Evolutionary conservation across 2,113 vertebrate genomes (phyloP), one percentile per base, ranked within the genome.

Genomic region (Petaurus breviceps): DNA sequence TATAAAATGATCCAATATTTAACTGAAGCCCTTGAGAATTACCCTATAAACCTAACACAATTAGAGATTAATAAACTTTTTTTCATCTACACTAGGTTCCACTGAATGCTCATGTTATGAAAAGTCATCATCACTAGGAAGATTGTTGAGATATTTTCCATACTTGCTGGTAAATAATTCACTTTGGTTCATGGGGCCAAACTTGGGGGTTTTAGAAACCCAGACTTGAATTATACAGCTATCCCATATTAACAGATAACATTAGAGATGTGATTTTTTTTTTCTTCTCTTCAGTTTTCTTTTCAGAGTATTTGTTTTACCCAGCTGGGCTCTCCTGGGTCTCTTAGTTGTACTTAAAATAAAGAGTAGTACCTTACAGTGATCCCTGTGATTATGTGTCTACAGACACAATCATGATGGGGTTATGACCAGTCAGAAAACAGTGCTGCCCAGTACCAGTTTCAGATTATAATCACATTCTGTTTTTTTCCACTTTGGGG

Each of bases 71-170:
- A 92, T 90, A 89, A 61, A n/a, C 91, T 10, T 96, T 89, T 92
- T 95, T 90, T 68, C 61, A 92, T 23, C 23, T 91, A 54, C 9
- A 7, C 12, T 16, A 53, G 51, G 52, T 96, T 96, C 94, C 46
- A 12, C 51, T 3, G 94, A 94, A 94, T 95, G 95, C 54, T 96
- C 55, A 97, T 31, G 49, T 97, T 94, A 24, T 96, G 93, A 97
- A 53, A 49, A 50, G 94, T 51, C 90, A 19, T 95, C 91, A 94
- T 90, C 49, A 50, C 25, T 6, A 31, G 90, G 10, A 43, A 84
- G 9, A 31, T 28, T 90, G 47, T 28, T 90, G 47, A 31, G 10
- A 51, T 90, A 51, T 12, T 90, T 51, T 90, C 46, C 24, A 50
- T 51, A 31, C 90, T 90, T 90, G 10, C 24, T 90, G 25, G 46